phyloP scores from a whole-genome alignment of 2,888 invertebrate species.

The Peribatodes rhomboidaria region DNA sequence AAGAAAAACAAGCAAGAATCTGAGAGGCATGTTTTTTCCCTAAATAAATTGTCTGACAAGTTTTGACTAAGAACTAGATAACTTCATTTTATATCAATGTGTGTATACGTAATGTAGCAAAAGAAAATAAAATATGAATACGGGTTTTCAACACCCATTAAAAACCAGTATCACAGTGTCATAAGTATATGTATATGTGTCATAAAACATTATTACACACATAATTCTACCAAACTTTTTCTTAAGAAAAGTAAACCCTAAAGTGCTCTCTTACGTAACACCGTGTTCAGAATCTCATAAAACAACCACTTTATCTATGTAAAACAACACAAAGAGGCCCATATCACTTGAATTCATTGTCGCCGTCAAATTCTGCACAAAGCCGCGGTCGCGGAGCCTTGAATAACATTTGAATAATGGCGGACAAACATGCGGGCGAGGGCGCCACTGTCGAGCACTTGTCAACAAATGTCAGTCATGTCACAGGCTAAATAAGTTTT shows the following conservation, averaged over 20 bases:
- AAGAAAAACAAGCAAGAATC: too few species aligned
- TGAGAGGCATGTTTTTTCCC: too few species aligned
- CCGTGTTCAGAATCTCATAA: constrained; percentile 4
- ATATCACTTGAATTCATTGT: constrained; percentile 26
- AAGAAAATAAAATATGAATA: too few species aligned
- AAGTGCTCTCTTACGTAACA: constrained; percentile 9
- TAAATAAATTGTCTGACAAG: too few species aligned
- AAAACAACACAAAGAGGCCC: constrained; percentile 17
- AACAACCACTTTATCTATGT: constrained; percentile 22
- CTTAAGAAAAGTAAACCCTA: background rate
- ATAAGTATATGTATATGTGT: too few species aligned
- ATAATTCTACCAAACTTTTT: background rate
- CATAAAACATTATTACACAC: background rate
- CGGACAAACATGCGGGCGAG: constrained; percentile 9
- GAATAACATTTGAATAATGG: constrained; percentile 34
- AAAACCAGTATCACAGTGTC: background rate
- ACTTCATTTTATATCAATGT: too few species aligned
- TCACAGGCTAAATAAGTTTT: background rate
- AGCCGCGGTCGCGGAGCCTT: constrained; percentile 8
- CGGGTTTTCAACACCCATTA: too few species aligned
- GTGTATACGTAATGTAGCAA: too few species aligned
- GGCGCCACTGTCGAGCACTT: constrained; percentile 1
- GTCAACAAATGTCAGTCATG: background rate
- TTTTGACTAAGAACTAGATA: too few species aligned
- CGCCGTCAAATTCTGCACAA: constrained; percentile 15